Percentiles rank a stretch among this genome's conserved stretches.
These are phyloP conservation scores for Epizoanthus scotinus DNA, from an alignment of 92 coral and sea anemone species.

Conservation along the genomic window DNA sequence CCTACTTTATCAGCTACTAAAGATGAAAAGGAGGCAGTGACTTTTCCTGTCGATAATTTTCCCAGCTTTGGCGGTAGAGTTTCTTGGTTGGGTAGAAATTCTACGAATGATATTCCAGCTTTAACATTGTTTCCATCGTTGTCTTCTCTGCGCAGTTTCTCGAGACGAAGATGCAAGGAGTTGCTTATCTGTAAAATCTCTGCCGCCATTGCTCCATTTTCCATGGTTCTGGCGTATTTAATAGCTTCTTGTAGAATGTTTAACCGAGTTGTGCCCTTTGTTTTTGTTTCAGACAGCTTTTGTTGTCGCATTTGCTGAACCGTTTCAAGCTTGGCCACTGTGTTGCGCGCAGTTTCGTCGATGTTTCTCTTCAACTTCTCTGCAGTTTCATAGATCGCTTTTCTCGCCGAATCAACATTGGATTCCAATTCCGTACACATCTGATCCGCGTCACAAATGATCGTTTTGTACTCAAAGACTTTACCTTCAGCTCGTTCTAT, in stretches of 20 bases:
- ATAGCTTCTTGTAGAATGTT: neutral
- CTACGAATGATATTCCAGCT: neutral
- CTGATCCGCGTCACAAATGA: neutral
- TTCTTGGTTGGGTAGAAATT: neutral
- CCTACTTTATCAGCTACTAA: too few relatives aligned
- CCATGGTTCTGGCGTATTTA: neutral
- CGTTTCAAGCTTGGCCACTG: neutral
- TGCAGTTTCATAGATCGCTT: conserved; percentile 1
- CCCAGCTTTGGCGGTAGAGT: conserved; percentile 1
- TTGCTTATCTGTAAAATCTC: conserved; percentile 2
- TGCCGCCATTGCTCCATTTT: neutral
- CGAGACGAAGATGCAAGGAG: neutral
- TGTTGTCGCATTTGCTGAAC: neutral
- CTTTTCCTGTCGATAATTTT: neutral
- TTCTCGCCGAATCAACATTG: neutral
- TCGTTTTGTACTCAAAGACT: neutral
- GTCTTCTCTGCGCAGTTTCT: neutral
- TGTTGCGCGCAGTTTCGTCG: neutral
- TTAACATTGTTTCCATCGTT: neutral
- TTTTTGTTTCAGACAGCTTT: neutral
- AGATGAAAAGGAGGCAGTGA: too few relatives aligned
- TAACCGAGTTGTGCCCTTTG: neutral
- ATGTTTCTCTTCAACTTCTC: neutral
- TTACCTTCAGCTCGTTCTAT: neutral
- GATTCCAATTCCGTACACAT: neutral